A percentile compares a stretch with the other conserved stretches of the same genome.
phyloP scores from a whole-genome alignment of 2,888 invertebrate species.

The Myopa tessellatipennis region DNA sequence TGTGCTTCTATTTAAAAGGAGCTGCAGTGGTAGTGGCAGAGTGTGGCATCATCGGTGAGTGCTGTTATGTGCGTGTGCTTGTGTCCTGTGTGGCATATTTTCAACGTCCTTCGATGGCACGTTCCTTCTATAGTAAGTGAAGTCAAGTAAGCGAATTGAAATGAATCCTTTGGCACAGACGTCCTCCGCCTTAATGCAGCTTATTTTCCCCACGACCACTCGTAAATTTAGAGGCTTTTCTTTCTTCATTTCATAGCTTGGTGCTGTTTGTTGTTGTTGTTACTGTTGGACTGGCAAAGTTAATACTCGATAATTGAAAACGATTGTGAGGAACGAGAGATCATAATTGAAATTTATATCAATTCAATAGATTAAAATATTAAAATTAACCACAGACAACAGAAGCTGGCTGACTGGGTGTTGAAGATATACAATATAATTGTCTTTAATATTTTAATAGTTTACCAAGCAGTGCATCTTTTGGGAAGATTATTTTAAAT shows the following conservation, averaged over 20 bases:
- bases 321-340: constrained; percentile 1
- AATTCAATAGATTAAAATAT: neutral
- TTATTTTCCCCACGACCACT: constrained; percentile 16
- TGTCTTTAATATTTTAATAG: too few species aligned
- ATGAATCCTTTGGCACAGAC: constrained; percentile 1
- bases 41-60: neutral
- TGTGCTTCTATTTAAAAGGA: neutral
- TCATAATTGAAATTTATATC: constrained; percentile 30
- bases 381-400: neutral
- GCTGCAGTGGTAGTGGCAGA: neutral
- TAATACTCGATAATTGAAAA: constrained; percentile 24
- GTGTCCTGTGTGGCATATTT: constrained; percentile 18
- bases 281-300: neutral
- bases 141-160: constrained; percentile 32
- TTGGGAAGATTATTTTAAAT: too few species aligned
- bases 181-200: neutral
- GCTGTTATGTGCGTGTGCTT: constrained; percentile 2
- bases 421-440: too few species aligned
- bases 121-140: neutral
- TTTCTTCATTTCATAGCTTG: neutral
- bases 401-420: too few species aligned
- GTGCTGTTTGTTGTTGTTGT: neutral
- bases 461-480: too few species aligned
- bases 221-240: constrained; percentile 18
- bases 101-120: constrained; percentile 31